phyloP scores from a whole-genome alignment of 2,888 invertebrate species.

The Aleiodes alternator region DNA sequence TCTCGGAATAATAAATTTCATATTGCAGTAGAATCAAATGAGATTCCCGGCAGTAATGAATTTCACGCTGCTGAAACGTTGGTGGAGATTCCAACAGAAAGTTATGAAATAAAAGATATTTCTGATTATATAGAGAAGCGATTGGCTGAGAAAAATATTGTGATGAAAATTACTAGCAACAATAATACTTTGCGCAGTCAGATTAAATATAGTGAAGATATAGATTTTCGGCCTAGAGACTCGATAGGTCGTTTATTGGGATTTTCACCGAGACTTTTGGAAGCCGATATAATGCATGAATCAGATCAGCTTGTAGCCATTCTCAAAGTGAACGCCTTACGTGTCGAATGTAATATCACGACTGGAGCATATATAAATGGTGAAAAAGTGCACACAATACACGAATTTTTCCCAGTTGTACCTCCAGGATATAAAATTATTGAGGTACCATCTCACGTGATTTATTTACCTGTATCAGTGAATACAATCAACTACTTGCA shows the following conservation, averaged over 20 bases:
- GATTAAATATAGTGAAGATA: slow-evolving; percentile 43
- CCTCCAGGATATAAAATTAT: no score
- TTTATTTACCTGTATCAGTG: no score
- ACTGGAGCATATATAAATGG: no score
- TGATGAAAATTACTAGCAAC: slow-evolving; percentile 55
- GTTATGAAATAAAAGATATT: slow-evolving; percentile 64
- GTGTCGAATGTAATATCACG: no score
- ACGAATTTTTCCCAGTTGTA: no score
- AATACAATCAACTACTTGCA: no score
- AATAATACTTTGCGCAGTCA: slow-evolving; percentile 60
- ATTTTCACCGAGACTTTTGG: slow-evolving; percentile 14
- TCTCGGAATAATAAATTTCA: slow-evolving; percentile 58
- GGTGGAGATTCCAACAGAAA: slow-evolving; percentile 59
- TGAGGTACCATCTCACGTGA: no score
- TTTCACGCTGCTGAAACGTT: slow-evolving; percentile 36
- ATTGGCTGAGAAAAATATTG: background rate
- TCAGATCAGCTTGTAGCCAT: no score
- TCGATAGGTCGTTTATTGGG: slow-evolving; percentile 52
- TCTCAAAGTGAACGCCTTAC: no score
- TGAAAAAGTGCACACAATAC: no score
- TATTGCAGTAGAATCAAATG: no score
- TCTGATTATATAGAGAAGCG: slow-evolving; percentile 47
- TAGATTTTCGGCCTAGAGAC: slow-evolving; percentile 49
- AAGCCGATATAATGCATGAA: no score
- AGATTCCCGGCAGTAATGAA: background rate